These are phyloP conservation scores for Watsonalla cultraria DNA, from an alignment of 2,888 invertebrate genomes.

Conservation along the genomic window DNA sequence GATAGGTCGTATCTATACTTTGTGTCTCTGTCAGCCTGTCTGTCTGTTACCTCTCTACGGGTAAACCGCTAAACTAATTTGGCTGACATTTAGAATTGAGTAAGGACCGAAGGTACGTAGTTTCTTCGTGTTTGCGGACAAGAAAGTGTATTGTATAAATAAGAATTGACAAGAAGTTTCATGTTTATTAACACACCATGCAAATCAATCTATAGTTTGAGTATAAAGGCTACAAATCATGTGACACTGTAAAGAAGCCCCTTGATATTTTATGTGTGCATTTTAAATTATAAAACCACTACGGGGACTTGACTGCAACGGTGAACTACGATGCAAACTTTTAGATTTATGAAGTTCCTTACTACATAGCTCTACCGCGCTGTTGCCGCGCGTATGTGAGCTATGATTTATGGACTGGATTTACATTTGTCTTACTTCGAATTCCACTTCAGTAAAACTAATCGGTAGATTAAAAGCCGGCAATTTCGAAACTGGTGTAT, in stretches of 20 bases:
- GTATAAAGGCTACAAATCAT: slow-evolving; percentile 31
- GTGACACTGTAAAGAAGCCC: slow-evolving; percentile 22
- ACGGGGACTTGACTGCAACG: slow-evolving; percentile 43
- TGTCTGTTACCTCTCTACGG: too few relatives aligned
- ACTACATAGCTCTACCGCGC: slow-evolving; percentile 27
- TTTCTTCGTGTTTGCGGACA: too few relatives aligned
- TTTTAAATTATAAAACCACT: slow-evolving; percentile 47
- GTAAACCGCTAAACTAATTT: too few relatives aligned
- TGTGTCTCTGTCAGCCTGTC: too few relatives aligned
- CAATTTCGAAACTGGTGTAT: slow-evolving; percentile 17
- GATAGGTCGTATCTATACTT: too few relatives aligned
- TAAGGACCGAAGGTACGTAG: too few relatives aligned
- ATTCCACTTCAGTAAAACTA: slow-evolving; percentile 24
- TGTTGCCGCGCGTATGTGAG: slow-evolving; percentile 38
- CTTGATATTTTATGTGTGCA: slow-evolving; percentile 35
- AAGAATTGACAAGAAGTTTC: not conserved
- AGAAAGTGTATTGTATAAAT: not conserved
- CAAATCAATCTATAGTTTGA: slow-evolving; percentile 28
- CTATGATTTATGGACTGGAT: slow-evolving; percentile 42
- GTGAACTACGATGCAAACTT: slow-evolving; percentile 53
- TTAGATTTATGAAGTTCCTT: slow-evolving; percentile 54
- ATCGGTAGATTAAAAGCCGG: slow-evolving; percentile 30
- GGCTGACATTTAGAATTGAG: too few relatives aligned
- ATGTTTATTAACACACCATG: not conserved
- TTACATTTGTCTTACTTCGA: slow-evolving; percentile 41